Evolutionary conservation across 1,140 invertebrate species (phyloP), one percentile per base, ranked within the genome.

Genomic region (Bombus polaris): DNA sequence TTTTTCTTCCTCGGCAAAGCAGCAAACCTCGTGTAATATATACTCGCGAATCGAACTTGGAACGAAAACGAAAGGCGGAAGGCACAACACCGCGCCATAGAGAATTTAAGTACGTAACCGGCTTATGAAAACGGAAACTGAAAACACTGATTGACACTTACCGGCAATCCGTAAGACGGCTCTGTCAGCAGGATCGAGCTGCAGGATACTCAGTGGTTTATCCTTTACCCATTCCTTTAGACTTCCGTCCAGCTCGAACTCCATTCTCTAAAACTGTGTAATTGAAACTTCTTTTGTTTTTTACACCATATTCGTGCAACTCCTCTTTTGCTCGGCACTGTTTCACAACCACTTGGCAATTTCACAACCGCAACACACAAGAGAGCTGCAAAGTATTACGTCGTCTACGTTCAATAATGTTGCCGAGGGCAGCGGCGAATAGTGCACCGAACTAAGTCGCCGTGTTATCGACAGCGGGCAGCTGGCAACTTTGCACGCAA

Each of bases 161-260:
- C 99, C 98, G 96, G 99, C 98, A 96, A 99, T 99, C 92, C 98
- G 96, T 62, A 99, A 96, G 44, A 99, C 98, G 87, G 98, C 98
- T 94, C 98, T 96, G 96, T 99, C 98, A 90, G 98, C 98, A 91
- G 98, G 97, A 96, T 99, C 98, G 93, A 99, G 96, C 95, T 99
- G 98, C 72, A 99, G 96, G 94, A 99, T 98, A 95, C 98, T 98
- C 92, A 99, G 96, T 88, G 99, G 98, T 95, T 99, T 98, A 95
- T 99, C 98, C 96, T 98, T 98, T 90, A 98, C 98, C 98, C 98
- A 99, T 96, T 99, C 98, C 96, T 98, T 98, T 94, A 99, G 96
- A 94, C 97, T 98, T 92, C 97, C 97, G 94, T 97, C 97, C 92
- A 97, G 96, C 94, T 98, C 97, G 94, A 97, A 98, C 96, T 98